Conservation (phyloP, 2,113 vertebrate genomes). For the Leptocoma aspasia region DNA sequence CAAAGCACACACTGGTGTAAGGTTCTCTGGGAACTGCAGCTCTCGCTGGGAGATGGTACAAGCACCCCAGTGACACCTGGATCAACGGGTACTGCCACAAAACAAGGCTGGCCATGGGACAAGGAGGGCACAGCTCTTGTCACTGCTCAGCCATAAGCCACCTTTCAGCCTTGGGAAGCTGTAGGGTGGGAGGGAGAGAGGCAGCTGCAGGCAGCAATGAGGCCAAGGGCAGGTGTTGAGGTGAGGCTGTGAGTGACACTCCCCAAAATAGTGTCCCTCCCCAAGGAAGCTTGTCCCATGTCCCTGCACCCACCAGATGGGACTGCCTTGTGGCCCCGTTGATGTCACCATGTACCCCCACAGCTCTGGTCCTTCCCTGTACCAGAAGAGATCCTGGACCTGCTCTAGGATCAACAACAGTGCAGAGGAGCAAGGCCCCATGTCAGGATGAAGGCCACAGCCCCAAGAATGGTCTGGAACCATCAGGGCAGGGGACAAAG, state of each 20-base stretch:
- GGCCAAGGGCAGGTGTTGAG: accelerated
- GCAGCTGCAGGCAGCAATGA: background rate
- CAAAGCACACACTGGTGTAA: background rate
- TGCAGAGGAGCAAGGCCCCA: background rate
- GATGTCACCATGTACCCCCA: background rate
- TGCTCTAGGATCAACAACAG: background rate
- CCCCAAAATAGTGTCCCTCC: background rate
- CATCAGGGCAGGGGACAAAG: background rate
- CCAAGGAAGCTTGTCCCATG: no score
- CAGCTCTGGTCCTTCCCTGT: background rate
- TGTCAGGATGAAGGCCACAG: background rate
- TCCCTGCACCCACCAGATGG: accelerated
- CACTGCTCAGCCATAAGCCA: background rate
- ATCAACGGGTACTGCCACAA: background rate
- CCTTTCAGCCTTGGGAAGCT: background rate
- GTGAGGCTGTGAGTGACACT: background rate
- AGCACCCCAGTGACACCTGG: background rate
- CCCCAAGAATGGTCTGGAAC: background rate
- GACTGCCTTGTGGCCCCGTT: accelerated
- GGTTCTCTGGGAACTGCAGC: background rate
- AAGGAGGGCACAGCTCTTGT: background rate
- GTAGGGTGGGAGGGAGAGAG: background rate
- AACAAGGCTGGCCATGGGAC: background rate
- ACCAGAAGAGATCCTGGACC: accelerated
- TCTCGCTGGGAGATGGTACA: accelerated